Base-by-base conservation (phyloP, 2,797 vertebrate genomes). In the Limosa lapponica region DNA sequence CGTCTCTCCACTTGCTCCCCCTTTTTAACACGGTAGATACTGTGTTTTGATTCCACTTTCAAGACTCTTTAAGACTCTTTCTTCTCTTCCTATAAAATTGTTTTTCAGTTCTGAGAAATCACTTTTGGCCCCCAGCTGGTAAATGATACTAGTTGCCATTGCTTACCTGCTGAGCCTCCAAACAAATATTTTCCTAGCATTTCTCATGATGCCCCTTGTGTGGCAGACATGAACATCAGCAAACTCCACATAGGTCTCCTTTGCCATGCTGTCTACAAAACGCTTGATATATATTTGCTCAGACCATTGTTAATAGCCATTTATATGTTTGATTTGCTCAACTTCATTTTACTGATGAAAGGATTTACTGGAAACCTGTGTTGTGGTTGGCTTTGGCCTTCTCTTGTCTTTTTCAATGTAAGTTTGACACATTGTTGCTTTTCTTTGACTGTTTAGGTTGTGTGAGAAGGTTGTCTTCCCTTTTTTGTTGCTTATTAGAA, bases 1-100 rank as follows among this genome's bases (percentile, higher is more conserved):
- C 10, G n/a, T 39, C 12, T 82, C 16, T 75, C 8, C 4, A 6
- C 7, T 41, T 11, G 0, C 0, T 65, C 14, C 16, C 16, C 8
- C 10, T 51, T 81, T 77, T 39, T 61, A 67, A 61, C 4, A 3
- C 4, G 7, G 17, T 25, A 80, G n/a, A 52, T n/a, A 24, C 6
- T n/a, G 3, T 73, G n/a, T 14, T 75, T 89, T 91, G 11, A 13
- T 78, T 86, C 46, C 70, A 17, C 14, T 73, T 82, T 54, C 36
- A 75, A 34, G 58, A 34, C 2, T 74, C 12, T 34, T 70, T 48
- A 23, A 66, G 41, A 30, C 2, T 41, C 19, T 72, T 65, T 67
- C 6, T 81, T 71, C 13, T 71, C 44, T 61, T 79, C 27, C 14
- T 54, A 13, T n/a, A 27, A 69, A 67, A 5, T 71, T 34, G 1